Base-by-base conservation (phyloP, 2,113 vertebrate species). In the Fukomys damarensis region DNA sequence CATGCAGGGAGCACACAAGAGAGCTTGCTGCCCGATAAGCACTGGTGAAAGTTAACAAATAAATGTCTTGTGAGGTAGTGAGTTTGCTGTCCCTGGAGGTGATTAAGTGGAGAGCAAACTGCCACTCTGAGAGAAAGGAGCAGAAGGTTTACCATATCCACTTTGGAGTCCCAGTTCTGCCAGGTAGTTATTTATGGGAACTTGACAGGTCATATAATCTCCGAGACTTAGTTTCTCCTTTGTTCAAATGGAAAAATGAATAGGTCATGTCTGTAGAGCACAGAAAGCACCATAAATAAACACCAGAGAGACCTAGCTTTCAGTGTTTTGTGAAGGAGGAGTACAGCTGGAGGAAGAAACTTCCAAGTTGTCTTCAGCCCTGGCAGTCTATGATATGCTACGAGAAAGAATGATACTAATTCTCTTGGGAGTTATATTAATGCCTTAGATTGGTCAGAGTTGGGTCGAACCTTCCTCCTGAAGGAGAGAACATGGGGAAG, bases 161-260 rank as follows among this genome's bases (percentile, higher is more conserved):
- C 54, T 56, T 56, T 85, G 79, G 58, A 76, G 26, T 72, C 68
- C n/a, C 43, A 35, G 84, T 87, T 80, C 32, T 87, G 54, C 61
- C 14, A 38, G 22, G 14, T 77, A 9, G 2, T 56, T 79, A 19
- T 85, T 92, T 46, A 1, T n/a, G 66, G 66, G 49, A 59, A 4
- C 26, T 52, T 32, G 22, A 65, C 17, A 58, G 88, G 63, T 61
- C 38, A 63, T 35, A 17, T 11, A 38, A 41, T 9, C 63, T 79
- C 74, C 77, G 87, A 93, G 83, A 77, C 41, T 93, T 70, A 58
- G 28, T 77, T 82, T 61, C n/a, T 24, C 35, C 46, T 63, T 81
- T 58, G 85, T 76, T 70, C 56, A 81, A 86, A 30, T 58, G 70
- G 38, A 66, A 30, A 93, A 38, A 66, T 58, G 26, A n/a, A 59